A percentile compares a stretch with the other conserved stretches of the same genome.
phyloP scores from a whole-genome alignment of 2,888 invertebrate species.

The Lepetodrilus schrolli region DNA sequence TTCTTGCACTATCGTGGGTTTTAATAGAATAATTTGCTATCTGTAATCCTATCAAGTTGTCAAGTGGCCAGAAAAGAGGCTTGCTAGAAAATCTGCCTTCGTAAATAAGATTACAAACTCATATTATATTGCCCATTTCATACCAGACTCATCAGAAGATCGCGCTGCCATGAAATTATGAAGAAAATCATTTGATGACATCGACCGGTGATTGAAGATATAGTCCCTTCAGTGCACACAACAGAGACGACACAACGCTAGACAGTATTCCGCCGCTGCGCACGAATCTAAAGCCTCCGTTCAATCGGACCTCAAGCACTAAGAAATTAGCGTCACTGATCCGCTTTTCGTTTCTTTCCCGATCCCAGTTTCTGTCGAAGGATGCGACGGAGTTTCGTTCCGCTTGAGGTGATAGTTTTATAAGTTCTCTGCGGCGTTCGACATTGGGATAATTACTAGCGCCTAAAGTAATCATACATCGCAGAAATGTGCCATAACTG shows the following conservation, averaged over 20 bases:
- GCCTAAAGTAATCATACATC: constrained; percentile 41
- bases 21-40: constrained; percentile 30
- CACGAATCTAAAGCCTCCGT: constrained; percentile 2
- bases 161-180: constrained; percentile 30
- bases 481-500: constrained; percentile 33
- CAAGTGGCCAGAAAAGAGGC: constrained; percentile 17
- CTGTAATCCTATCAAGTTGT: constrained; percentile 29
- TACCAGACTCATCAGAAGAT: constrained; percentile 24
- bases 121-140: constrained; percentile 27
- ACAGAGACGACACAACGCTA: background rate
- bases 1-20: constrained; percentile 29
- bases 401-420: constrained; percentile 38
- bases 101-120: constrained; percentile 31
- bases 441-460: constrained; percentile 37
- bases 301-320: constrained; percentile 33
- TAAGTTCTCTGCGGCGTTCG: constrained; percentile 34
- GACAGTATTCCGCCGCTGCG: constrained; percentile 7
- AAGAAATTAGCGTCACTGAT: constrained; percentile 36
- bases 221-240: constrained; percentile 2
- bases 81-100: constrained; percentile 27
- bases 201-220: constrained; percentile 10
- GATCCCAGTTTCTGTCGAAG: constrained; percentile 11
- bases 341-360: constrained; percentile 41
- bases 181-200: constrained; percentile 25
- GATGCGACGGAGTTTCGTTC: constrained; percentile 31